Base-by-base conservation (phyloP, 2,888 invertebrate species). In the Spicauda simplicius region DNA sequence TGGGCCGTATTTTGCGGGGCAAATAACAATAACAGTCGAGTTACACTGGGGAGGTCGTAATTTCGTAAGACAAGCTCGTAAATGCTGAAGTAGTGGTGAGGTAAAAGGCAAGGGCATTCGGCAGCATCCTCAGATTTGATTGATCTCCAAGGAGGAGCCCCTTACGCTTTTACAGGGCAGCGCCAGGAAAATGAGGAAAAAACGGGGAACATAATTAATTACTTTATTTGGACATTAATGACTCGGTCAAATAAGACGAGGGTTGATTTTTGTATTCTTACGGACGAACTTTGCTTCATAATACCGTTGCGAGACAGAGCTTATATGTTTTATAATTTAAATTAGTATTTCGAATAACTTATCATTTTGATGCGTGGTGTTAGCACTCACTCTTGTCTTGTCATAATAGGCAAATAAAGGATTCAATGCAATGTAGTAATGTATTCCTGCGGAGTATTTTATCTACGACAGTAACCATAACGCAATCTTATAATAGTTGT, bases 161-260 rank as follows among this genome's bases (percentile, higher is more conserved):
- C 83, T 80, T 80, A 80, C 80, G 88, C 90, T 90, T 91, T 90
- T 90, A 87, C 88, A 83, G 80, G 80, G 79, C 80, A 76, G 79
- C 86, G 86, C 86, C 86, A 86, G 80, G 85, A 86, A 87, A 90
- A 89, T 85, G 82, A 86, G 86, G 82, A 88, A 90, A 86, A 89
- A 88, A 85, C 83, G 77, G 76, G 81, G 78, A 87, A 86, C 86
- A 85, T 89, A 90, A 91, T 91, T 90, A 92, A 93, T 92, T 91
- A 90, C 91, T 89, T 91, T 88, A 91, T 92, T 91, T 88, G 87
- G 91, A 91, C 91, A 91, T 91, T 91, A 91, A 91, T 88, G 91
- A 88, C 86, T 84, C 79, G 81, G 84, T 86, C 87, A 85, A 86
- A 84, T 83, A 79, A 84, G 81, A 87, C 83, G 87, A 86, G 86